These are phyloP conservation scores for Pantelozetes paolii DNA, from an alignment of 2,888 invertebrate species.

Conservation along the genomic window DNA sequence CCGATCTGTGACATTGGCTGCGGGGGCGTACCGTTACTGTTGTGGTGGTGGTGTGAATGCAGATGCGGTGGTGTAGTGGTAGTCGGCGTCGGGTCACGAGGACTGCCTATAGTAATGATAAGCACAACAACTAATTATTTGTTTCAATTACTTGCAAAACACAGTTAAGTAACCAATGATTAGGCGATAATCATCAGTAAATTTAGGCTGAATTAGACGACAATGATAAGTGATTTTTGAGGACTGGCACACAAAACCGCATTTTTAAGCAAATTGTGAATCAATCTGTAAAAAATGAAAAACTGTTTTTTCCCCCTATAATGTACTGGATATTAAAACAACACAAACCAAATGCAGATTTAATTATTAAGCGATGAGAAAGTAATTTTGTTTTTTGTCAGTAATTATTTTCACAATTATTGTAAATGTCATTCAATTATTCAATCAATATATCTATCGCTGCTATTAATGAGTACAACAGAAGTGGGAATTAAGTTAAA, in stretches of 20 bases:
- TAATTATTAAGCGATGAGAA: constrained; percentile 36
- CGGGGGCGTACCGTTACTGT: constrained; percentile 12
- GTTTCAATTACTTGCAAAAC: constrained; percentile 27
- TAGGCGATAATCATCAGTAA: constrained; percentile 32
- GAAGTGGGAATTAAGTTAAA: constrained; percentile 19
- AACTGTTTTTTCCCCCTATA: neutral
- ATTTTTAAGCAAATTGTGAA: constrained; percentile 25
- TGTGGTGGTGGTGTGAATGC: constrained; percentile 31
- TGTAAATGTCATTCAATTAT: neutral
- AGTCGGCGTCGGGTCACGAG: constrained; percentile 28
- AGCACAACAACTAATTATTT: constrained; percentile 21
- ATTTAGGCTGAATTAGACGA: constrained; percentile 24
- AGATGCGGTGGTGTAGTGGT: constrained; percentile 31
- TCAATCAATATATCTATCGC: neutral
- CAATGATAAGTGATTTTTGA: constrained; percentile 28
- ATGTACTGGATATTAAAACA: neutral
- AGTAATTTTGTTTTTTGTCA: constrained; percentile 21
- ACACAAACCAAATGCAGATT: constrained; percentile 16
- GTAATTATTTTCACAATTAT: constrained; percentile 6
- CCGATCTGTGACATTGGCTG: constrained; percentile 3
- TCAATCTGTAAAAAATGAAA: constrained; percentile 7
- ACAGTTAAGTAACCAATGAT: constrained; percentile 30
- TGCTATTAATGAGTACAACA: constrained; percentile 25
- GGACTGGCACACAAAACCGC: neutral
- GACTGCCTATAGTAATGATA: constrained; percentile 3